Base-by-base conservation (phyloP, 2,113 vertebrate species). In the Sylvilagus bachmani region DNA sequence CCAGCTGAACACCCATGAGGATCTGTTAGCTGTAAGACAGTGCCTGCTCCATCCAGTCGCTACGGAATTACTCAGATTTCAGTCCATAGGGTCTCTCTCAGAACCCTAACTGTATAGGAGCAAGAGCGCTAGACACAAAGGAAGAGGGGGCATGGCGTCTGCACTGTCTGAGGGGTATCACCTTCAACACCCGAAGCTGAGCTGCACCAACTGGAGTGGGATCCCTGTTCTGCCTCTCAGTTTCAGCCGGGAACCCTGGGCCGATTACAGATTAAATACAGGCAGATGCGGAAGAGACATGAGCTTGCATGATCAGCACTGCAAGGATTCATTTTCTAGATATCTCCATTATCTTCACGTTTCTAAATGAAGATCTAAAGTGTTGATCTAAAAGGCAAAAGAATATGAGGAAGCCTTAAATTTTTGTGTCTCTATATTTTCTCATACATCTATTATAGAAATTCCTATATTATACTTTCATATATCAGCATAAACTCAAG, bases 281-380 rank as follows among this genome's bases (percentile, higher is more conserved):
- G 27, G 66, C 75, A 44, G 13, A 22, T 33, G 22, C 24, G 12
- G 27, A 86, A 13, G 19, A 27, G n/a, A 84, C 25, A 31, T 36
- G 82, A 49, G n/a, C 19, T 80, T 2, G 22, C 11, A 91, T 3
- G 62, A 64, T 90, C 53, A 87, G 61, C 92, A 49, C 16, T 19
- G 49, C 0, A 77, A 38, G 5, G 10, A 29, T 24, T 25, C 6
- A 44, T 87, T 83, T 67, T n/a, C 62, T 55, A 36, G 19, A 67
- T 9, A 33, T 13, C 49, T 67, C 77, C 61, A 33, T 77, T 73
- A 67, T 58, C 61, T 64, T 89, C 21, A 75, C 44, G 84, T 62
- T 91, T 86, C n/a, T 53, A 93, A 93, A 61, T 77, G 38, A 67
- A 78, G 14, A 82, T 2, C 64, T 27, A 17, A 82, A 91, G 66